Conservation (phyloP, 2,888 invertebrate species). For the Gibbula magus region DNA sequence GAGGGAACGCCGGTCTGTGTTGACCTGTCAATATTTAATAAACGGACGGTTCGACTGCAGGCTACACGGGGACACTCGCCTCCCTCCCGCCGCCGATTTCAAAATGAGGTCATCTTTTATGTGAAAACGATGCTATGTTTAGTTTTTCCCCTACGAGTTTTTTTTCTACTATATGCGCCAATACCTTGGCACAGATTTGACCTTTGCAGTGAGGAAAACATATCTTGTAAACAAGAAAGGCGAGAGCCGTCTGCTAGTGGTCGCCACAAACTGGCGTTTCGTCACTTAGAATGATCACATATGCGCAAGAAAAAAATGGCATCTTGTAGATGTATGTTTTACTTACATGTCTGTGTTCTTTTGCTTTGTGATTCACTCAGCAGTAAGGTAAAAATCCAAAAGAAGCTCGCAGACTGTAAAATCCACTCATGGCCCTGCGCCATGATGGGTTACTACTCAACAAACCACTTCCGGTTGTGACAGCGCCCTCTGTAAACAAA, state of each 20-base stretch:
- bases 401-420: constrained; percentile 60
- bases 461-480: constrained; percentile 43
- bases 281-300: constrained; percentile 10
- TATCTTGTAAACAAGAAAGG: constrained; percentile 14
- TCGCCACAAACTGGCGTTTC: background rate
- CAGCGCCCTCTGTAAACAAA: constrained; percentile 66
- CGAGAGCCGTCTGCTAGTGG: background rate
- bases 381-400: constrained; percentile 67
- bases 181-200: background rate
- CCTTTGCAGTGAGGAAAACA: background rate
- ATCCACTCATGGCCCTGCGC: constrained; percentile 68
- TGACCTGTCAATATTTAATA: constrained; percentile 21
- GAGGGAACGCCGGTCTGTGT: background rate
- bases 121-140: background rate
- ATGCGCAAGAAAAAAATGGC: background rate
- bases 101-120: constrained; percentile 18
- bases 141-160: background rate
- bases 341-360: constrained; percentile 67
- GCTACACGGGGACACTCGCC: too few species aligned
- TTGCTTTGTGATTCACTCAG: constrained; percentile 64
- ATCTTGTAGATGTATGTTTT: background rate
- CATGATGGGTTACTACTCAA: constrained; percentile 63
- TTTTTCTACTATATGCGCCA: background rate
- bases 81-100: background rate
- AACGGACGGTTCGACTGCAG: background rate